These are phyloP conservation scores for Drosophila anceps DNA, from an alignment of 2,888 invertebrate genomes.

Conservation along the genomic window DNA sequence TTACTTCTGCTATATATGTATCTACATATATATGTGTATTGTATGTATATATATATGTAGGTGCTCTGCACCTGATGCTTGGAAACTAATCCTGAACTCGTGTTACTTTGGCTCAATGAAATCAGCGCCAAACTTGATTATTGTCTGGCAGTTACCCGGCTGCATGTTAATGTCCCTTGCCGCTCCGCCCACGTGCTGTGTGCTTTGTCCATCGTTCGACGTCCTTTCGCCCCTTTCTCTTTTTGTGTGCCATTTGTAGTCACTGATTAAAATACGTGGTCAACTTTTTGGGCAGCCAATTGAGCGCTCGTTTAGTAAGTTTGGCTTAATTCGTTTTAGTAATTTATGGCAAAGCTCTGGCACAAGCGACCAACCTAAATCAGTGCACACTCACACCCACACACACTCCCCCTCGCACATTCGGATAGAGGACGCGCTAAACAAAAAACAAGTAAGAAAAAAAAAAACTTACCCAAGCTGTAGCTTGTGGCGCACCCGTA, in stretches of 20 bases:
- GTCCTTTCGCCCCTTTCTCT: constrained; percentile 1
- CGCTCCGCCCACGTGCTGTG: neutral
- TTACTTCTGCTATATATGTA: neutral
- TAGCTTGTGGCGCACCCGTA: constrained; percentile 42
- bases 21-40: neutral
- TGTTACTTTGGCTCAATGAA: constrained; percentile 71
- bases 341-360: constrained; percentile 77
- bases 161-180: constrained; percentile 68
- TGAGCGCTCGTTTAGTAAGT: constrained; percentile 79
- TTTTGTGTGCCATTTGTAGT: constrained; percentile 56
- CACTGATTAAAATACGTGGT: constrained; percentile 81
- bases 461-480: constrained; percentile 53
- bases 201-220: neutral
- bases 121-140: constrained; percentile 76
- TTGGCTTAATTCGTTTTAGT: constrained; percentile 81
- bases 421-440: constrained; percentile 21
- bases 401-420: constrained; percentile 13
- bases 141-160: constrained; percentile 53
- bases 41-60: neutral
- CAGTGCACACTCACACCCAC: constrained; percentile 30
- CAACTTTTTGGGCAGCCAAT: constrained; percentile 79
- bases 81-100: constrained; percentile 74
- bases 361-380: constrained; percentile 57
- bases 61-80: constrained; percentile 41
- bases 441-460: constrained; percentile 24